Percentiles rank a stretch among this genome's conserved stretches.
Conservation (phyloP, 2,113 vertebrate genomes). For the Hassar affinis region DNA sequence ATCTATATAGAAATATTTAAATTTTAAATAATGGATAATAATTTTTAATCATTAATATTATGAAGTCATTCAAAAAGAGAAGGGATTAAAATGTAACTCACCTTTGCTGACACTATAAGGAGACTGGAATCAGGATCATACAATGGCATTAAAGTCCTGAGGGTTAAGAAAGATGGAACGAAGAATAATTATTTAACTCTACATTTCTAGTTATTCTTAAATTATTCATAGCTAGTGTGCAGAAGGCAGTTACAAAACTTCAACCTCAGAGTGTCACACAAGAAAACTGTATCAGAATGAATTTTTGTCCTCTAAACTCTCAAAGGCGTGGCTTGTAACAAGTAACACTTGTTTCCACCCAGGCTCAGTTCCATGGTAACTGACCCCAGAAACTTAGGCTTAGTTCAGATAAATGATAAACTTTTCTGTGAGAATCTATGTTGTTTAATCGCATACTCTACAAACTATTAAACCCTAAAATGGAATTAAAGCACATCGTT, state of each 20-base stretch:
- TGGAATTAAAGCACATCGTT: not conserved
- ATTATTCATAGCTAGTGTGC: not conserved
- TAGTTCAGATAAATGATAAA: not conserved
- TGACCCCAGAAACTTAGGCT: not conserved
- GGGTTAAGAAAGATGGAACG: not conserved
- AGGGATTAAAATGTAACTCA: conserved; percentile 58
- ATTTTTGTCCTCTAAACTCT: not conserved
- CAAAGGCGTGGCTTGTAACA: not conserved
- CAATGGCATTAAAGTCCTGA: conserved; percentile 82
- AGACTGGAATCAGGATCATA: conserved; percentile 85
- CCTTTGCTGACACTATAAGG: conserved; percentile 84
- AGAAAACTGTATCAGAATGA: not conserved
- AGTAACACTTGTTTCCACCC: not conserved
- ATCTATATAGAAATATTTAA: not conserved
- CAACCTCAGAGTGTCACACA: not conserved
- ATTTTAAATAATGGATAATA: not conserved
- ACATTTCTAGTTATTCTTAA: not conserved
- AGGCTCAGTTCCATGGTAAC: not conserved
- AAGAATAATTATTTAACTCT: not conserved
- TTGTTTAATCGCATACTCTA: not conserved
- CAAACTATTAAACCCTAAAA: not conserved
- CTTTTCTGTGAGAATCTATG: not conserved
- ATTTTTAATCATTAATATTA: not conserved
- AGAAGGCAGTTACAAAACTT: not conserved
- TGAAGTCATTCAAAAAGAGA: not conserved